phyloP scores from a whole-genome alignment of 2,113 vertebrate species.

The Oryzias celebensis region DNA sequence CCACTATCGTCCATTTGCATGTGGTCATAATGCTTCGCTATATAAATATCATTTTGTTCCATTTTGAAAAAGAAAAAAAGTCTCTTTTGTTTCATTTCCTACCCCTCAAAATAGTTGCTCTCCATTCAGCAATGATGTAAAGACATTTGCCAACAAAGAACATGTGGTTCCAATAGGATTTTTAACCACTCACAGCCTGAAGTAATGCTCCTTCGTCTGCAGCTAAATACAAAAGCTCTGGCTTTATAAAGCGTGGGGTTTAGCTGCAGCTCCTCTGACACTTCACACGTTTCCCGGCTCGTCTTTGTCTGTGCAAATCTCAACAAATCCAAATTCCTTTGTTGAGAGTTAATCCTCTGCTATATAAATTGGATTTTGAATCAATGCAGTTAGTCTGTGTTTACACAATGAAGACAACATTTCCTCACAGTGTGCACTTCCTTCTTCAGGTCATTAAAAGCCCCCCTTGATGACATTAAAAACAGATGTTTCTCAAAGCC shows the following conservation, averaged over 20 bases:
- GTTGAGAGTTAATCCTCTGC: neutral
- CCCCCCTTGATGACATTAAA: slow-evolving; percentile 28
- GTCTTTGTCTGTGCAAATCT: neutral
- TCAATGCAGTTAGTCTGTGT: slow-evolving; percentile 20
- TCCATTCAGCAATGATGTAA: neutral
- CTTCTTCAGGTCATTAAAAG: slow-evolving; percentile 24
- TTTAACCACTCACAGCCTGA: slow-evolving; percentile 15
- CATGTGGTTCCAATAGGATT: slow-evolving; percentile 60
- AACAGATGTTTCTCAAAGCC: slow-evolving; percentile 51
- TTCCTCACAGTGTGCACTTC: slow-evolving; percentile 14
- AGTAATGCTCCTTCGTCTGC: slow-evolving; percentile 36
- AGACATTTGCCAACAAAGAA: slow-evolving; percentile 30
- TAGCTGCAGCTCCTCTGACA: neutral
- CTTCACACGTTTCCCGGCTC: neutral
- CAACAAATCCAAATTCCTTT: neutral
- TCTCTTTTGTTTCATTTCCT: no score
- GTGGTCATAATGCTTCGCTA: no score
- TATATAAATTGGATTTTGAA: slow-evolving; percentile 4
- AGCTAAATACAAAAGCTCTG: slow-evolving; percentile 3
- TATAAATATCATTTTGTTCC: no score
- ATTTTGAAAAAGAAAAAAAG: no score
- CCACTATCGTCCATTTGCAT: no score
- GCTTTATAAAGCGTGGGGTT: slow-evolving; percentile 17
- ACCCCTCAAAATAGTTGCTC: neutral
- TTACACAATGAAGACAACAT: slow-evolving; percentile 25